phyloP scores from a whole-genome alignment of 2,797 vertebrate genomes.

The Phoebastria nigripes region DNA sequence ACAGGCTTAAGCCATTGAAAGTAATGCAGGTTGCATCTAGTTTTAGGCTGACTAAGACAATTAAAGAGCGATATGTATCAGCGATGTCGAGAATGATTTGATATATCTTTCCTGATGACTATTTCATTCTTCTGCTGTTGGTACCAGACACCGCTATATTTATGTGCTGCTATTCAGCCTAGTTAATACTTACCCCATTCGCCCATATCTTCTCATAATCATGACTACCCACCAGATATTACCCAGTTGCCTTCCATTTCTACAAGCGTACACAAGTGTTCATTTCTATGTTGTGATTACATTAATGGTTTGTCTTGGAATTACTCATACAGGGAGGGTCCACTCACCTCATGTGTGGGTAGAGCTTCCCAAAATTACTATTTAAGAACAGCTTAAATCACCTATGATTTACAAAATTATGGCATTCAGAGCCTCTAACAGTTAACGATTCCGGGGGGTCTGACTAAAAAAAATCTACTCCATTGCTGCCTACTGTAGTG shows the following conservation, averaged over 20 bases:
- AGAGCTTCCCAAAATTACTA: neutral
- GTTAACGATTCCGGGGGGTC: neutral
- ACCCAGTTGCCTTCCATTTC: neutral
- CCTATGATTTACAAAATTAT: neutral
- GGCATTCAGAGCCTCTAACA: neutral
- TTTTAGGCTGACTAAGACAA: neutral
- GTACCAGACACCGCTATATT: neutral
- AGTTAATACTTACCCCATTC: neutral
- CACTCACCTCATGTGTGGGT: neutral
- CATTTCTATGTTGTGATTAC: neutral
- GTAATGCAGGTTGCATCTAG: neutral
- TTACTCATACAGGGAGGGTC: neutral
- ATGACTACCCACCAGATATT: neutral
- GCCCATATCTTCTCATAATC: neutral
- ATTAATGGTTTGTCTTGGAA: neutral
- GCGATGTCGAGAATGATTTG: neutral
- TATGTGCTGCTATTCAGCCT: neutral
- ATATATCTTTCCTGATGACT: neutral
- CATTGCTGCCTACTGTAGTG: neutral
- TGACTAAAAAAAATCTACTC: neutral
- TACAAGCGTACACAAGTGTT: neutral
- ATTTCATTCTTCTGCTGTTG: neutral
- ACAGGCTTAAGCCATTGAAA: neutral
- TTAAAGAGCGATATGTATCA: neutral
- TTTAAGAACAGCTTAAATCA: neutral